These are phyloP conservation scores for Sarcophaga caerulescens DNA, from an alignment of 2,888 invertebrate genomes.

Conservation along the genomic window DNA sequence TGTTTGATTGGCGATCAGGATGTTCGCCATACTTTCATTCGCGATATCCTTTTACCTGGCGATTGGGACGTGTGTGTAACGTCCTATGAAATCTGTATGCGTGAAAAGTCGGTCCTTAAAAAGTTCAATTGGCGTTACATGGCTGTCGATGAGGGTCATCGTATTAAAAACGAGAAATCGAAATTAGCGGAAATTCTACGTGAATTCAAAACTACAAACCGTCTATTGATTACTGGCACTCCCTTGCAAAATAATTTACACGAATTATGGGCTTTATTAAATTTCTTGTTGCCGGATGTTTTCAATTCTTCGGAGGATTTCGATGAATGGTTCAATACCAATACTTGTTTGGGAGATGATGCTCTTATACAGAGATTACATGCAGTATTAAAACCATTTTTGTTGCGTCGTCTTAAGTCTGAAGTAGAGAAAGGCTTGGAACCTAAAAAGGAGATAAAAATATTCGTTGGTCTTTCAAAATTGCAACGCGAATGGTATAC, in stretches of 20 bases:
- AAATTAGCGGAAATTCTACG: slow-evolving; percentile 98
- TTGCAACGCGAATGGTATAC: slow-evolving; percentile 99
- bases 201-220: slow-evolving; percentile 97
- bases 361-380: slow-evolving; percentile 95
- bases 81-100: slow-evolving; percentile 99
- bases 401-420: slow-evolving; percentile 95
- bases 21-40: slow-evolving; percentile 93
- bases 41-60: slow-evolving; percentile 95
- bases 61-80: slow-evolving; percentile 99
- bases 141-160: slow-evolving; percentile 99
- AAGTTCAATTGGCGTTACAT: slow-evolving; percentile 99
- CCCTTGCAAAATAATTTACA: slow-evolving; percentile 99
- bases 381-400: slow-evolving; percentile 95
- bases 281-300: slow-evolving; percentile 98
- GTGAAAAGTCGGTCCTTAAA: slow-evolving; percentile 97
- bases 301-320: slow-evolving; percentile 99
- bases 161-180: slow-evolving; percentile 99
- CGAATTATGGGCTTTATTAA: slow-evolving; percentile 98
- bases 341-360: slow-evolving; percentile 95
- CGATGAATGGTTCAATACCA: slow-evolving; percentile 99
- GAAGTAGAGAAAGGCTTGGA: slow-evolving; percentile 98
- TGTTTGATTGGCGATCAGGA: slow-evolving; percentile 98
- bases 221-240: slow-evolving; percentile 97
- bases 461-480: slow-evolving; percentile 97
- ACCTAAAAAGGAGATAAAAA: slow-evolving; percentile 98